Evolutionary conservation across 2,113 vertebrate genomes (phyloP).

Genomic region (Triplophysa rosa): DNA sequence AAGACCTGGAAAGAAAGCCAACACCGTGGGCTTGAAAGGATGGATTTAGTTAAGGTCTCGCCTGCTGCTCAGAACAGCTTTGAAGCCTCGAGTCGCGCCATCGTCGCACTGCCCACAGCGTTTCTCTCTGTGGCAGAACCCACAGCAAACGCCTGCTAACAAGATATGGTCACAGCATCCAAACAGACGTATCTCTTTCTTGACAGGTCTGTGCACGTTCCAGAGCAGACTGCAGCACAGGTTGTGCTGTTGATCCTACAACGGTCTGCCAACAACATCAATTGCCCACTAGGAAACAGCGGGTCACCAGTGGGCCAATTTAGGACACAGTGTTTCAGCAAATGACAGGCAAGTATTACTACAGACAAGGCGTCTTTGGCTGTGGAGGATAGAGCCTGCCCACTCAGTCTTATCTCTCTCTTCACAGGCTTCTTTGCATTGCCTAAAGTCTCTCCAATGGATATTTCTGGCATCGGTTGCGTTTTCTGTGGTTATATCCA

Average conservation of each 20-base stretch:
- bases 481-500: constrained; percentile 66
- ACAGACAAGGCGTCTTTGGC: constrained; percentile 49
- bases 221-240: constrained; percentile 26
- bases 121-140: constrained; percentile 48
- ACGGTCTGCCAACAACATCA: constrained; percentile 51
- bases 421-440: constrained; percentile 64
- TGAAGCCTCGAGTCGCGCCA: constrained; percentile 55
- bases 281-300: constrained; percentile 48
- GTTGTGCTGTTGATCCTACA: constrained; percentile 26
- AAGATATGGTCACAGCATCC: constrained; percentile 44
- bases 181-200: constrained; percentile 57
- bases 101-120: constrained; percentile 54
- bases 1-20: constrained; percentile 54
- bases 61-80: constrained; percentile 59
- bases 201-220: constrained; percentile 36
- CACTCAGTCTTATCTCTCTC: constrained; percentile 69
- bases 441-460: constrained; percentile 57
- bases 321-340: constrained; percentile 38
- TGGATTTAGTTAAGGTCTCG: constrained; percentile 62
- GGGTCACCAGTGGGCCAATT: constrained; percentile 61
- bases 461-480: constrained; percentile 59
- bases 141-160: constrained; percentile 48
- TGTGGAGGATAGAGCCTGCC: constrained; percentile 57
- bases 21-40: constrained; percentile 61
- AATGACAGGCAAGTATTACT: constrained; percentile 26